Evolutionary conservation across 1,140 invertebrate genomes (phyloP), one percentile per base, ranked within the genome.

Genomic region (Branchinecta lynchi): DNA sequence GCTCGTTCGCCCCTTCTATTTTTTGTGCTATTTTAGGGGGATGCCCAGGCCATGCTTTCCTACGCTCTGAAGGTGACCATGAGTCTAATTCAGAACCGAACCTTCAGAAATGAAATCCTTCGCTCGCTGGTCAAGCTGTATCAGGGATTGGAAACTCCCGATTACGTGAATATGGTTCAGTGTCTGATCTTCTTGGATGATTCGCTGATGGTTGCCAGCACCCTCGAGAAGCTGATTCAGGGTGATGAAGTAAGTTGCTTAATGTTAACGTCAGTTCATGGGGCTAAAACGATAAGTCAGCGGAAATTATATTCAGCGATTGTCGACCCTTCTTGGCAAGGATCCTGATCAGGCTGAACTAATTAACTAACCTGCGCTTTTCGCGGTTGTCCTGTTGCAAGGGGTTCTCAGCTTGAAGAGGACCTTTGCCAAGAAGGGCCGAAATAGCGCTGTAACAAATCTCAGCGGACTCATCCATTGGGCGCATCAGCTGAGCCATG

Each of bases 141-240:
- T 77, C 85, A 87, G 71, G 87, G 89, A 72, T 79, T 96, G 45
- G 84, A 86, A 45, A 88, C 88, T 10, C 92, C 93, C 0, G 95
- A 98, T 77, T 97, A 94, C 78, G 92, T 96, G 5, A 96, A 92
- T 77, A 95, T 96, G 87, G 90, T 90, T 75, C 92, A 98, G 79
- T 98, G 94, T 79, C 82, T 97, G 66, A 98, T 98, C 73, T 97
- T 96, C 77, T 77, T 98, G 65, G 93, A 98, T 77, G 93, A 97
- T 81, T 89, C 94, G 2, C 77, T 89, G 43, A 87, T 90, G 32
- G 92, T 96, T 0, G 93, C 93, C 10, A 87, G 92, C 77, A 87
- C 97, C 72, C 79, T 98, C 0, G 92, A 96, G 73, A 91, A 89
- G 80, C 80, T 97, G 0, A 89, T 89, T 65, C 86, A 88, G 78